phyloP scores from a whole-genome alignment of 1,140 invertebrate species.

The Olivierus martensii region DNA sequence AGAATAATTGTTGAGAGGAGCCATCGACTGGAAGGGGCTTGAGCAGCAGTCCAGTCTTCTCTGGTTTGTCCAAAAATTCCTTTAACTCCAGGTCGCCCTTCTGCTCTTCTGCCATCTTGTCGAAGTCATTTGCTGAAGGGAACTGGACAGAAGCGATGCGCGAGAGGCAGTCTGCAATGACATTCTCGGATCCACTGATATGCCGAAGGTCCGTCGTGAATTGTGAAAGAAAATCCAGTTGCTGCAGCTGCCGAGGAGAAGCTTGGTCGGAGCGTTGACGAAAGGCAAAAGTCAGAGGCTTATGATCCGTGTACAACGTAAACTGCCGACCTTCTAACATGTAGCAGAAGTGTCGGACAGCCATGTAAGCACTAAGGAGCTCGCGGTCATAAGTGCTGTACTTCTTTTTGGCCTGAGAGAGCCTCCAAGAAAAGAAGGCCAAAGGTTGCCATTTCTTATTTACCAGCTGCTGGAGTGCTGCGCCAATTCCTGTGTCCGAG shows the following conservation, averaged over 20 bases:
- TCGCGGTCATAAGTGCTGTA: conserved; percentile 21
- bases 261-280: not conserved
- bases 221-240: too few relatives aligned
- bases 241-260: not conserved
- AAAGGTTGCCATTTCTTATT: conserved; percentile 8
- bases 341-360: conserved; percentile 23
- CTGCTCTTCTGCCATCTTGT: not conserved
- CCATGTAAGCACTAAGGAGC: conserved; percentile 20
- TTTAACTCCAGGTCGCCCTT: not conserved
- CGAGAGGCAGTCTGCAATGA: conserved; percentile 6
- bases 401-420: conserved; percentile 3
- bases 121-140: not conserved
- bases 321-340: conserved; percentile 25
- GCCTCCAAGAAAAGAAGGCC: conserved; percentile 11
- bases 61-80: not conserved
- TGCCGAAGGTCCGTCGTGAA: conserved; percentile 9
- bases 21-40: not conserved
- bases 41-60: not conserved
- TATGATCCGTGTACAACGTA: conserved; percentile 23
- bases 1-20: too few relatives aligned
- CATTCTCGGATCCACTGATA: conserved; percentile 28
- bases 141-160: not conserved
- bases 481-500: conserved; percentile 8
- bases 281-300: conserved; percentile 18
- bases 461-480: conserved; percentile 7